These are phyloP conservation scores for Hetaerina americana DNA, from an alignment of 1,140 invertebrate species.

Conservation along the genomic window DNA sequence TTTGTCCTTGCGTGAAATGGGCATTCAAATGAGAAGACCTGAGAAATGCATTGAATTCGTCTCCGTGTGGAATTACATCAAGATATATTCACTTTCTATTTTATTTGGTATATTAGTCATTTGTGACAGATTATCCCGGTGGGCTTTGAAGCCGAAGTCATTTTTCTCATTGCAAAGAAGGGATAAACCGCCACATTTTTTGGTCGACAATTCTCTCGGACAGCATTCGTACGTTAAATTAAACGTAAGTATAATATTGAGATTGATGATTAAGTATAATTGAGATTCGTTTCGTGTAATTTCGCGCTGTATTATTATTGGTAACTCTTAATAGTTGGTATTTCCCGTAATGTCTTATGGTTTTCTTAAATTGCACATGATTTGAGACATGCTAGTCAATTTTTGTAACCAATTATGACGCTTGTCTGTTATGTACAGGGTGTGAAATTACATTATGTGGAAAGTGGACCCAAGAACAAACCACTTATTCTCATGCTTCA, in stretches of 20 bases:
- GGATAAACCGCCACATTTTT: neutral
- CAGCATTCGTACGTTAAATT: conserved; percentile 4
- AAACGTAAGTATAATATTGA: conserved; percentile 4
- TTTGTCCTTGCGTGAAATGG: too few relatives aligned
- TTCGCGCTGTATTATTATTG: too few relatives aligned
- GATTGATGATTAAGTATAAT: conserved; percentile 3
- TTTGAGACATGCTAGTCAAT: too few relatives aligned
- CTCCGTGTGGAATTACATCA: neutral
- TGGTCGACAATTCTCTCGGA: neutral
- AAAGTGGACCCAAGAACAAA: conserved; percentile 40
- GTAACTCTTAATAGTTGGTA: too few relatives aligned
- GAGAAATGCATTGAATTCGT: neutral
- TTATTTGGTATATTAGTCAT: neutral
- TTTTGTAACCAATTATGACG: neutral
- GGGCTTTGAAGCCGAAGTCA: neutral
- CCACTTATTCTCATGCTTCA: conserved; percentile 54
- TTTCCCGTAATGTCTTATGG: neutral
- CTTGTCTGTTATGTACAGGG: conserved; percentile 30
- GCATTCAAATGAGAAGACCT: neutral
- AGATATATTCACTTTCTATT: neutral
- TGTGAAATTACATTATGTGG: conserved; percentile 63
- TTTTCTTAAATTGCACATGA: neutral
- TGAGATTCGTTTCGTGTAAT: too few relatives aligned
- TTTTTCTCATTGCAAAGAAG: neutral
- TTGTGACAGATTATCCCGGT: neutral